Evolutionary conservation across 2,888 invertebrate species (phyloP).

Genomic region (Mellilla xanthometata): DNA sequence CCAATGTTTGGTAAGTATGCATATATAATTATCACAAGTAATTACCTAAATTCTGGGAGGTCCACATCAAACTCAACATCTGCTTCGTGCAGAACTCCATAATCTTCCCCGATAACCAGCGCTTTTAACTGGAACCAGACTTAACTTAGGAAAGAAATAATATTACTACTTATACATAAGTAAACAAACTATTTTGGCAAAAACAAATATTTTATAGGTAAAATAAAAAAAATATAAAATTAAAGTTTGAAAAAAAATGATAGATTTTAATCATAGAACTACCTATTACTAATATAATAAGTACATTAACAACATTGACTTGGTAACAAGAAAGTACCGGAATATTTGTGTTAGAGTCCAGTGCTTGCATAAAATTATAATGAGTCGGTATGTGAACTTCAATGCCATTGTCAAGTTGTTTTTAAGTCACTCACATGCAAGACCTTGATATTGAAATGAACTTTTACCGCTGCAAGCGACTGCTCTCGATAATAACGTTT

Average conservation of each 20-base stretch:
- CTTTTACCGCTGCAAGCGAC: constrained; percentile 1
- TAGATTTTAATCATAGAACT: no score
- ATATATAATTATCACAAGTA: no score
- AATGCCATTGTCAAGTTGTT: constrained; percentile 16
- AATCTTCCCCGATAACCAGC: constrained; percentile 88
- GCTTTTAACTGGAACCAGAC: constrained; percentile 92
- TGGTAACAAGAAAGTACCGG: not conserved
- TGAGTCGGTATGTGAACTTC: constrained; percentile 2
- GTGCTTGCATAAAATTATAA: not conserved
- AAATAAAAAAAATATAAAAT: no score
- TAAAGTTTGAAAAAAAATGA: no score
- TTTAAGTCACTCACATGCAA: constrained; percentile 15
- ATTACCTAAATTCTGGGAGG: constrained; percentile 95
- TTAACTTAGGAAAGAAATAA: not conserved
- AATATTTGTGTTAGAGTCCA: not conserved
- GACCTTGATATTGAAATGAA: constrained; percentile 18
- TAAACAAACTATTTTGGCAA: no score
- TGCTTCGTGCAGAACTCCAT: constrained; percentile 89
- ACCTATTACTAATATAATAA: no score
- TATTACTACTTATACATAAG: no score
- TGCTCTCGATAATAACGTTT: no score
- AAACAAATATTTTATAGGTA: no score
- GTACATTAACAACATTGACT: no score
- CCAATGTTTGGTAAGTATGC: no score
- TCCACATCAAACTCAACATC: constrained; percentile 95